These are phyloP conservation scores for Ennomos erosarius DNA, from an alignment of 2,888 invertebrate genomes.

Conservation along the genomic window DNA sequence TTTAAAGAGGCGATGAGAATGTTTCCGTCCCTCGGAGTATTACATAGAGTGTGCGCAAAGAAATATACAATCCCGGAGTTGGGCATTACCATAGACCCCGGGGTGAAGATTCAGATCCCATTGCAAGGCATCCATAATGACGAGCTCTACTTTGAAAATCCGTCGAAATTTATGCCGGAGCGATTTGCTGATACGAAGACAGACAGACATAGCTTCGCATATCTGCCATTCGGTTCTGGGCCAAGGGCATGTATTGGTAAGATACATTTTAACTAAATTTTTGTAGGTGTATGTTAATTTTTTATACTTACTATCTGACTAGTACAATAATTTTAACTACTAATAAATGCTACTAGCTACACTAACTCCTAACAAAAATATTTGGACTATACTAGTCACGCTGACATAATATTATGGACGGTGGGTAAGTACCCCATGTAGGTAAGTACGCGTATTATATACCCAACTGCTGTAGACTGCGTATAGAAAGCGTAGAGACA, in stretches of 20 bases:
- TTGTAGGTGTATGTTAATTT: no score
- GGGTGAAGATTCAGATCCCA: constrained; percentile 63
- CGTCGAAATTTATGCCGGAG: constrained; percentile 57
- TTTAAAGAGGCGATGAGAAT: constrained; percentile 65
- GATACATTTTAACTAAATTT: constrained; percentile 12
- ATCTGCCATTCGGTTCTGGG: constrained; percentile 67
- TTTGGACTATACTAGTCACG: no score
- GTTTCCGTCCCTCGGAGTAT: constrained; percentile 59
- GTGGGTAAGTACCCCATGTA: no score
- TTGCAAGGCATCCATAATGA: constrained; percentile 66
- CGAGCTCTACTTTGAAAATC: constrained; percentile 62
- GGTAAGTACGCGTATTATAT: no score
- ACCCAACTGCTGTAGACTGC: no score
- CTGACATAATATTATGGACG: no score
- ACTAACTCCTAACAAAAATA: no score
- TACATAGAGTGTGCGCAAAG: constrained; percentile 59
- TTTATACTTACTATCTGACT: no score
- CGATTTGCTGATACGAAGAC: constrained; percentile 51
- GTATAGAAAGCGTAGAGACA: no score
- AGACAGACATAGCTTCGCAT: constrained; percentile 49
- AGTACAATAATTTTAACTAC: no score
- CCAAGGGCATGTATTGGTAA: constrained; percentile 67
- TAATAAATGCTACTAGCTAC: no score
- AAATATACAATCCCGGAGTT: constrained; percentile 54
- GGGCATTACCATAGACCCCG: constrained; percentile 61